Base-by-base conservation (phyloP, 2,797 vertebrate species). In the Takifugu rubripes region DNA sequence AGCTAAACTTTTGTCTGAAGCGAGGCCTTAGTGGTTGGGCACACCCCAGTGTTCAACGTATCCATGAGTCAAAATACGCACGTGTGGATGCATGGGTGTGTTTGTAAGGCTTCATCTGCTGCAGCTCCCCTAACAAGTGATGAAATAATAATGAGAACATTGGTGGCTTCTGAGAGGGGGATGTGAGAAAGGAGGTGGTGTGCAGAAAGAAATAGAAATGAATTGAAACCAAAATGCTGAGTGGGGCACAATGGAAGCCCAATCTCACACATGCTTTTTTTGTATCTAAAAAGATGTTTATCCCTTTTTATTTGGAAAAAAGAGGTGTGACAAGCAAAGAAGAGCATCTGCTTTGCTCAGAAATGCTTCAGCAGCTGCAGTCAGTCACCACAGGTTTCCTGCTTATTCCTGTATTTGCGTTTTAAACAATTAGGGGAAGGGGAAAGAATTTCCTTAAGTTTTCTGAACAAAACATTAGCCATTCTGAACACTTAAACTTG, bases 61-160 rank as follows among this genome's bases (percentile, higher is more conserved):
- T 69, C 59, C 74, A 54, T 25, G 59, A 48, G 48, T 77, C 65
- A 67, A 75, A 63, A 77, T 56, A 49, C 61, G 53, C 69, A 71
- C 56, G 73, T 78, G 79, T 85, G 79, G 74, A 85, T 75, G 86
- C 80, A 83, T 70, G 77, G 72, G 64, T 75, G 85, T 87, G 70
- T 83, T 81, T 85, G 71, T 77, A 71, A 77, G 70, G 72, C 81
- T 78, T 77, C 66, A 69, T 79, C 72, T 66, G 48, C 53, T 82
- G 60, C 64, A 75, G 82, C 84, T 90, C 86, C 61, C 68, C 81
- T 86, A 78, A 67, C 79, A 84, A 67, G 65, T 71, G 10, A 72
- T 89, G 70, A 89, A 90, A 86, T 87, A 89, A 84, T 88, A 79
- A 89, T 90, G 87, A 88, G 84, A 85, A 81, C 77, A 79, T 55